Percentiles rank a stretch among this genome's conserved stretches.
These are phyloP conservation scores for Zaprionus tsacasi DNA, from an alignment of 1,140 invertebrate genomes.

Conservation along the genomic window DNA sequence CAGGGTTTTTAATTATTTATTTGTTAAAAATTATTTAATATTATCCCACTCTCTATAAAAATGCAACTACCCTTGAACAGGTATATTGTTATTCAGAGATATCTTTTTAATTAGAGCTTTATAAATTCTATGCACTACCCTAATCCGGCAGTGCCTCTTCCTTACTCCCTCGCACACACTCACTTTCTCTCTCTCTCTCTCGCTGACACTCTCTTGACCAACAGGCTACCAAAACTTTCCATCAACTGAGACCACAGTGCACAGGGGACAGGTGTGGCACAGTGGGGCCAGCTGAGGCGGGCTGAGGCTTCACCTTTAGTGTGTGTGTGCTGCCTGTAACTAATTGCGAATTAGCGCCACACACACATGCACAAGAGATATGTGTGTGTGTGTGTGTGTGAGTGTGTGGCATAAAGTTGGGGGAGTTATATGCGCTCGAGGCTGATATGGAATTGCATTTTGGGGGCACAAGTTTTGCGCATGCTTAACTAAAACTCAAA, in stretches of 20 bases:
- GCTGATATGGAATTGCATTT: conserved; percentile 65
- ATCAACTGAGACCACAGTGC: conserved; percentile 1
- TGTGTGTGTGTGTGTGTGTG: background rate
- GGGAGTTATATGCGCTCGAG: conserved; percentile 40
- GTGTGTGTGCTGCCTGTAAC: conserved; percentile 29
- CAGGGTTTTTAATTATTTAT: no score
- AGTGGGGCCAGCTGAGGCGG: conserved; percentile 26
- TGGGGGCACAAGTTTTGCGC: conserved; percentile 56
- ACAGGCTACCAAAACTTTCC: conserved; percentile 24
- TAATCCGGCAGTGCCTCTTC: background rate
- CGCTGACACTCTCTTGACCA: background rate
- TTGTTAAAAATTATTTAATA: no score
- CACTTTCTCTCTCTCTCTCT: background rate
- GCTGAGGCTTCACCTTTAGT: conserved; percentile 19
- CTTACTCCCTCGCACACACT: background rate
- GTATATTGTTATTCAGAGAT: background rate
- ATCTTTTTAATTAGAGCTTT: background rate
- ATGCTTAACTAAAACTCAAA: conserved; percentile 64
- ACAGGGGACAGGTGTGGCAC: background rate
- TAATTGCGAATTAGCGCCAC: conserved; percentile 55
- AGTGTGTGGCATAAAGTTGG: conserved; percentile 35
- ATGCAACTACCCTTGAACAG: no score
- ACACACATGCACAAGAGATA: conserved; percentile 10
- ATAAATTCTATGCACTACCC: background rate
- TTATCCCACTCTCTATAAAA: no score